Conservation (phyloP, 2,797 vertebrate genomes). For the Syngnathus acus region DNA sequence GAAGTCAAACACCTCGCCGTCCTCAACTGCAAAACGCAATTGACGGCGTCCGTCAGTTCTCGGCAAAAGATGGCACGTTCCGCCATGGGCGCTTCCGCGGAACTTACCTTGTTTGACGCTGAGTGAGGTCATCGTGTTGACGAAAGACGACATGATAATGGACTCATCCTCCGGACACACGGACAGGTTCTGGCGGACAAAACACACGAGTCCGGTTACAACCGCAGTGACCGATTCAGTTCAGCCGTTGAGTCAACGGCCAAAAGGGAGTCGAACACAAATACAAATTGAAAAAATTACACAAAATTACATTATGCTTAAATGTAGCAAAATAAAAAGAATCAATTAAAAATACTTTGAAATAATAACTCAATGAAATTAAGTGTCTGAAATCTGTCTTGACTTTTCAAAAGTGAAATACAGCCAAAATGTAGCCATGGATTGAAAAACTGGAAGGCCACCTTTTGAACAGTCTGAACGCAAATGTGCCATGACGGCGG, state of each 20-base stretch:
- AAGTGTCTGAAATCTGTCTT: too few species aligned
- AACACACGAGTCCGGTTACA: neutral
- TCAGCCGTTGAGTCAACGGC: too few species aligned
- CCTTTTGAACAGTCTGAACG: too few species aligned
- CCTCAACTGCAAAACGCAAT: constrained; percentile 80
- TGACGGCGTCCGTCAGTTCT: neutral
- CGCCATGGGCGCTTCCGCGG: too few species aligned
- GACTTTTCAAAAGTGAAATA: too few species aligned
- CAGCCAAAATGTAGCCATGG: too few species aligned
- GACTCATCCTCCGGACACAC: constrained; percentile 98
- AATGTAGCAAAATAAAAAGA: too few species aligned
- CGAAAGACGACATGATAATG: constrained; percentile 99
- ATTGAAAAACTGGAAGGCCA: too few species aligned
- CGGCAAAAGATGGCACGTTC: neutral
- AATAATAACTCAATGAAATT: too few species aligned
- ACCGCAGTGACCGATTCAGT: neutral
- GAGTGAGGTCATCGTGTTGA: constrained; percentile 98
- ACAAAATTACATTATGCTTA: neutral
- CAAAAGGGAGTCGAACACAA: neutral
- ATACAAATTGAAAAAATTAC: neutral
- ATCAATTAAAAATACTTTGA: too few species aligned
- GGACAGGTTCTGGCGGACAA: constrained; percentile 82
- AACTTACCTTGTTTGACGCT: constrained; percentile 93
- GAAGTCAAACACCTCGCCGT: constrained; percentile 98
- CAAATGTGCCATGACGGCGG: too few species aligned